Conservation (phyloP, 2,888 invertebrate species). For the Meloe dianella region DNA sequence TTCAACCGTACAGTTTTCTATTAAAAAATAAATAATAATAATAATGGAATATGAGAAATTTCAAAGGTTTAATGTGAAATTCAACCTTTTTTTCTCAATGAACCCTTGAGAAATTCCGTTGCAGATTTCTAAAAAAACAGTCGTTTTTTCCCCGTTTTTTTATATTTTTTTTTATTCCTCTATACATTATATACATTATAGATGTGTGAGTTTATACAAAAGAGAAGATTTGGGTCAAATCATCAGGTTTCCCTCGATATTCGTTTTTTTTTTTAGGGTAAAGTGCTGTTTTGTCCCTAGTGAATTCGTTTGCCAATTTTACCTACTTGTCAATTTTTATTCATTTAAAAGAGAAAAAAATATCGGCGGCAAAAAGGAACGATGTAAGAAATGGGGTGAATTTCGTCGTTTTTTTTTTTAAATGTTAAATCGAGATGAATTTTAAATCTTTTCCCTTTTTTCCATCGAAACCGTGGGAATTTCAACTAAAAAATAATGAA, state of each 20-base stretch:
- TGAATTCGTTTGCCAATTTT: conserved; percentile 49
- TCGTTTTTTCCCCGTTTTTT: conserved; percentile 43
- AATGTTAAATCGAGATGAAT: conserved; percentile 47
- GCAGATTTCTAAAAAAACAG: conserved; percentile 44
- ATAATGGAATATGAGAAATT: conserved; percentile 32
- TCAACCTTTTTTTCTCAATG: conserved; percentile 42
- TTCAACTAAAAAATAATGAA: conserved; percentile 19
- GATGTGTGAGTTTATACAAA: conserved; percentile 29
- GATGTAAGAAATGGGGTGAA: conserved; percentile 49
- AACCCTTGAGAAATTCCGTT: conserved; percentile 56
- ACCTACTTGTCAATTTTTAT: conserved; percentile 52
- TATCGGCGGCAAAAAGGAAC: conserved; percentile 15
- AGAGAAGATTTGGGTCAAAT: conserved; percentile 49
- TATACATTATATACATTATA: neutral
- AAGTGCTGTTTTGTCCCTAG: conserved; percentile 50
- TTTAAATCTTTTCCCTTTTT: conserved; percentile 45
- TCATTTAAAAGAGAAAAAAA: conserved; percentile 36
- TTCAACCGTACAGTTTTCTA: neutral
- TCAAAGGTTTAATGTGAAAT: conserved; percentile 41
- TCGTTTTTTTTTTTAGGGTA: conserved; percentile 48
- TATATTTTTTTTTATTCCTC: neutral
- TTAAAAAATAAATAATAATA: neutral
- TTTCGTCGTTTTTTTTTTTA: conserved; percentile 36
- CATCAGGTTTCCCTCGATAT: conserved; percentile 46
- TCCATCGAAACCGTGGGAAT: conserved; percentile 46